Conservation (phyloP, 1,140 invertebrate species). For the Anastrepha obliqua region DNA sequence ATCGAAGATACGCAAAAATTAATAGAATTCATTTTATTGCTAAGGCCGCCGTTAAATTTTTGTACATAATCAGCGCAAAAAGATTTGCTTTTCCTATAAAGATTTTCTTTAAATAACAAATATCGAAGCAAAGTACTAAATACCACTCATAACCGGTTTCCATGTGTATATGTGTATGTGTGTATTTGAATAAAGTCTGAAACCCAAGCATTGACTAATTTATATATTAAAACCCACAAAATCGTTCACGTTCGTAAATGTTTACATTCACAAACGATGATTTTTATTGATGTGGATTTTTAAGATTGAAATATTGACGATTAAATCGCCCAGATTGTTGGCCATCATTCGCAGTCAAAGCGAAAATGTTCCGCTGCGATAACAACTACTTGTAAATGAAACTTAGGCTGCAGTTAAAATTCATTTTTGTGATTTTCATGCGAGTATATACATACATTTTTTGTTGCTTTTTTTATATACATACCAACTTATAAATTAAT, state of each 20-base stretch:
- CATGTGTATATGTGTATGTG: no score
- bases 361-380: not conserved
- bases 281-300: not conserved
- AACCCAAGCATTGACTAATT: not conserved
- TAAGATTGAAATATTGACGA: constrained; percentile 26
- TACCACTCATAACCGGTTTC: no score
- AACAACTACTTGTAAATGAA: not conserved
- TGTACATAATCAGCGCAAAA: no score
- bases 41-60: no score
- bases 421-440: not conserved
- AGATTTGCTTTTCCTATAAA: no score
- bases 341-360: not conserved
- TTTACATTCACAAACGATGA: not conserved
- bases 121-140: no score
- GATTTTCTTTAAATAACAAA: no score
- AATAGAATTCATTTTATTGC: no score
- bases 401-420: not conserved
- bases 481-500: not conserved
- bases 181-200: no score
- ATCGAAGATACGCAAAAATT: no score
- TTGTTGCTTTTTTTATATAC: no score
- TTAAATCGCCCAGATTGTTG: not conserved
- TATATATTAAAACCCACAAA: not conserved
- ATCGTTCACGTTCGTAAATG: constrained; percentile 3
- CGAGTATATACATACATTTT: not conserved